Evolutionary conservation across 1,140 invertebrate genomes (phyloP).

Genomic region (Pentalonia nigronervosa): DNA sequence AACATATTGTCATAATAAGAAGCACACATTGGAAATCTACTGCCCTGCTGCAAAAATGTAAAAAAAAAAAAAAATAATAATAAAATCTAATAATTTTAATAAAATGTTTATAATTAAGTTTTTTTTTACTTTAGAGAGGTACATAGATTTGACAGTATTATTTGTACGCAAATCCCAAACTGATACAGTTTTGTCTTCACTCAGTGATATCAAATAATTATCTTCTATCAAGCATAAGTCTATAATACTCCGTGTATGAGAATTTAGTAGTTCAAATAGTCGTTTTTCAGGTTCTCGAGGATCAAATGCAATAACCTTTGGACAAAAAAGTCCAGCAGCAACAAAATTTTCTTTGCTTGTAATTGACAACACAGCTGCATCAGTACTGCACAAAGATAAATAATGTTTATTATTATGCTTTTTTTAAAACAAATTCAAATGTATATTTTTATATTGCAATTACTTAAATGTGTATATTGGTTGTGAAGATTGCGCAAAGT

Average conservation of each 20-base stretch:
- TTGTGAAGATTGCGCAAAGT: not conserved
- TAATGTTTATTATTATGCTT: not conserved
- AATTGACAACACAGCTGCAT: constrained; percentile 28
- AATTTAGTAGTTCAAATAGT: constrained; percentile 26
- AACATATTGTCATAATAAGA: constrained; percentile 47
- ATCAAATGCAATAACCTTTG: constrained; percentile 45
- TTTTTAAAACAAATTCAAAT: not conserved
- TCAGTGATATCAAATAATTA: constrained; percentile 44
- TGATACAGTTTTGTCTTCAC: constrained; percentile 49
- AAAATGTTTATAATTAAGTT: not conserved
- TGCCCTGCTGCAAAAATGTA: not conserved
- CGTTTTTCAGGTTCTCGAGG: constrained; percentile 36
- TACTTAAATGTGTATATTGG: constrained; percentile 38
- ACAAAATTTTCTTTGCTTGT: constrained; percentile 42
- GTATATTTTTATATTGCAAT: not conserved
- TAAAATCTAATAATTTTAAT: not conserved
- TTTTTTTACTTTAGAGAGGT: constrained; percentile 28
- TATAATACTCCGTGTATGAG: constrained; percentile 45
- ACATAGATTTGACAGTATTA: constrained; percentile 19
- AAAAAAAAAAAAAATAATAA: not conserved
- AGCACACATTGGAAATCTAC: constrained; percentile 47
- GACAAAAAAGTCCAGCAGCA: constrained; percentile 35
- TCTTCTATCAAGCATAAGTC: constrained; percentile 46
- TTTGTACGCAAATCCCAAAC: constrained; percentile 46
- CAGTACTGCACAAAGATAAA: not conserved